Conservation (phyloP, 1,140 invertebrate species). For the Palaemon carinicauda region DNA sequence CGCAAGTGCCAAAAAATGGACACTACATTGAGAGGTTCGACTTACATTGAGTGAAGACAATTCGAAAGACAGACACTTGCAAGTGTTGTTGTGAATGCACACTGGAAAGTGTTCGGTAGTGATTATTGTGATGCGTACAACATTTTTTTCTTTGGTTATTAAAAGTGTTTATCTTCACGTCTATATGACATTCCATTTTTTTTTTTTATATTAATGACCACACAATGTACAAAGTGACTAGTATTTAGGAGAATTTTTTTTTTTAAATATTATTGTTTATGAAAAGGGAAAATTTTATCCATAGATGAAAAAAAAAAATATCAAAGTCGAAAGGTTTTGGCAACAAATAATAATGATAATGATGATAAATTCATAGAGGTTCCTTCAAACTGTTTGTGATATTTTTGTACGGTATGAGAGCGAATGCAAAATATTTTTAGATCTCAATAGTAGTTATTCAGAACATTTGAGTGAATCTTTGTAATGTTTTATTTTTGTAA, state of each 20-base stretch:
- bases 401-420: conserved; percentile 54
- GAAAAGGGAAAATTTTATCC: conserved; percentile 29
- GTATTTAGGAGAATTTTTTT: conserved; percentile 41
- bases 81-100: conserved; percentile 11
- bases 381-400: conserved; percentile 55
- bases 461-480: conserved; percentile 36
- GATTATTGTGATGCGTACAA: neutral
- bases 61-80: conserved; percentile 9
- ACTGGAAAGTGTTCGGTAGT: conserved; percentile 7
- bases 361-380: conserved; percentile 44
- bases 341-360: conserved; percentile 24
- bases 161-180: conserved; percentile 35
- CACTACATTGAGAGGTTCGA: neutral
- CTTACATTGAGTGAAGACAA: neutral
- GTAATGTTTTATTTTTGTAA: conserved; percentile 55
- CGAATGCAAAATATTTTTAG: conserved; percentile 54
- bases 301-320: conserved; percentile 7
- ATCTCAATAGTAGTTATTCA: conserved; percentile 53
- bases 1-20: neutral
- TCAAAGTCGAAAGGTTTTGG: conserved; percentile 31
- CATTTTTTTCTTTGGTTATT: conserved; percentile 20
- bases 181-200: conserved; percentile 55
- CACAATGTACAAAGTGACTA: conserved; percentile 56
- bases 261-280: conserved; percentile 51
- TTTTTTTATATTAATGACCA: conserved; percentile 46